Conservation (phyloP, 2,113 vertebrate species). For the Zingel zingel region DNA sequence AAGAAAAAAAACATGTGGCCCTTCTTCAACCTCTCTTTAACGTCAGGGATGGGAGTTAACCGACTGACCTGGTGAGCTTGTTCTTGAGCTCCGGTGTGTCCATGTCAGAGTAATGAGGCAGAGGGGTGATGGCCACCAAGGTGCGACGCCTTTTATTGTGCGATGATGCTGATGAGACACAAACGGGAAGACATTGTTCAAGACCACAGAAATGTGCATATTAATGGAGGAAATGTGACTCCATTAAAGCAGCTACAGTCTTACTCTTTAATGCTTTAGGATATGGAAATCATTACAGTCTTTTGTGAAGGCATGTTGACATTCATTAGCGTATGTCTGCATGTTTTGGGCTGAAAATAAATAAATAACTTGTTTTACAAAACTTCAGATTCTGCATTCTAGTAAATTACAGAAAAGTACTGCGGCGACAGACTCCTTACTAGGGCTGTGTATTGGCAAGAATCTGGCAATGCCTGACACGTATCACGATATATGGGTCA, state of each 20-base stretch:
- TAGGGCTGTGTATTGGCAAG: too few species aligned
- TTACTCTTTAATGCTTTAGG: neutral
- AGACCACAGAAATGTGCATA: neutral
- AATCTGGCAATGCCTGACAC: too few species aligned
- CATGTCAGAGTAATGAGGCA: conserved; percentile 94
- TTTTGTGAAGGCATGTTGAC: too few species aligned
- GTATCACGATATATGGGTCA: too few species aligned
- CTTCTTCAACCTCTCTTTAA: neutral
- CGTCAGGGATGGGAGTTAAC: neutral
- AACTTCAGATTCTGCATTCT: neutral
- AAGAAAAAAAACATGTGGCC: neutral
- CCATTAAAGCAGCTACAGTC: neutral
- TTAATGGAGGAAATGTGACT: neutral
- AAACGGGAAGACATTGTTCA: neutral
- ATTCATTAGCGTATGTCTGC: neutral
- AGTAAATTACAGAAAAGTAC: neutral
- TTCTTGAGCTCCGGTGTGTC: conserved; percentile 94
- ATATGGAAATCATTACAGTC: too few species aligned
- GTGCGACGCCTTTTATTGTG: conserved; percentile 65
- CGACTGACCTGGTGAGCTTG: conserved; percentile 89
- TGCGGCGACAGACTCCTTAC: conserved; percentile 70
- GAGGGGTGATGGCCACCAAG: conserved; percentile 89
- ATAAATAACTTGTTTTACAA: too few species aligned
- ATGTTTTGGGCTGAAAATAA: neutral
- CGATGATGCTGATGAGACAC: conserved; percentile 74